Evolutionary conservation across 2,113 vertebrate species (phyloP).

Genomic region (Petaurus breviceps): DNA sequence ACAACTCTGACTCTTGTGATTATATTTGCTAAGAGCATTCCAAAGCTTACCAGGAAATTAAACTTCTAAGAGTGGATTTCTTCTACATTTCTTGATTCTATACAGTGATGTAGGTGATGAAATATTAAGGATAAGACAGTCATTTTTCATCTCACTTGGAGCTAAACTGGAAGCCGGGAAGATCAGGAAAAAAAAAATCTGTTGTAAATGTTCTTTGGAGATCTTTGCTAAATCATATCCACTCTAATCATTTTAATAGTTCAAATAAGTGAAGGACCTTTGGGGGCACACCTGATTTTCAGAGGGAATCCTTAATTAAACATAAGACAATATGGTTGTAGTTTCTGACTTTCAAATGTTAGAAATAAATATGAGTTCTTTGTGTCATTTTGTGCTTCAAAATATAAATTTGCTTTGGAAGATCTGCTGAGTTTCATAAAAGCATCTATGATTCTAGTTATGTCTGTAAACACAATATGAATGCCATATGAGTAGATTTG

Average conservation of each 20-base stretch:
- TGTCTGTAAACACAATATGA: not conserved
- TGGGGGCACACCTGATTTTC: not conserved
- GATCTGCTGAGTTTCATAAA: not conserved
- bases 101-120: not conserved
- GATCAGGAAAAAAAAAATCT: not conserved
- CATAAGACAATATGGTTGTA: not conserved
- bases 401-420: not conserved
- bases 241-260: not conserved
- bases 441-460: not conserved
- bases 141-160: not conserved
- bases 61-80: not conserved
- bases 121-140: not conserved
- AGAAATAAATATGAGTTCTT: not conserved
- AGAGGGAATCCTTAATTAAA: not conserved
- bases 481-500: not conserved
- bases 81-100: not conserved
- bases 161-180: not conserved
- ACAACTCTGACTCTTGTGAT: not conserved
- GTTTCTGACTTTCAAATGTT: not conserved
- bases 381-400: not conserved
- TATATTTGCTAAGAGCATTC: not conserved
- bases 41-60: not conserved
- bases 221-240: not conserved
- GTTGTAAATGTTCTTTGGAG: not conserved
- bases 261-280: not conserved